Base-by-base conservation (phyloP, 2,113 vertebrate genomes). In the Microcebus griseorufus region DNA sequence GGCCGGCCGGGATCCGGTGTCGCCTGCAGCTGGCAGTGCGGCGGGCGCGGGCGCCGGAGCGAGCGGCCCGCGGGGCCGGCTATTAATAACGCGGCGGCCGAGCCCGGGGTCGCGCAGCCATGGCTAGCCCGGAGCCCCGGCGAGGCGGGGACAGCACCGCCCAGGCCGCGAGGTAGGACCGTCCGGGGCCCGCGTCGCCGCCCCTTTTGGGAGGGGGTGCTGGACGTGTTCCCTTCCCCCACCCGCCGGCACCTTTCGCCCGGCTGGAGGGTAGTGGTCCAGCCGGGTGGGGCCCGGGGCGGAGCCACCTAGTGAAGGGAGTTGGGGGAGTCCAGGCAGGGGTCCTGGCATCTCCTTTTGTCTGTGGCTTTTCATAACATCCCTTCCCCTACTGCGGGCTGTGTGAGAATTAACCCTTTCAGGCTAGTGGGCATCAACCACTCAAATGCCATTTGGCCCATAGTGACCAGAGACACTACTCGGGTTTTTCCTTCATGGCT, bases 71-170 rank as follows among this genome's bases (percentile, higher is more conserved):
- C 55, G 22, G 93, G 92, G 87, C 91, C 42, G 81, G 51, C 98
- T 99, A 99, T 99, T 99, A 98, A 98, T 99, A 99, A 97, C 97
- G 85, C 85, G 88, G 92, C 93, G 86, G 95, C 94, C n/a, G 34
- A 80, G 97, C 78, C 72, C 67, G 69, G 93, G 96, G 98, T 97
- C 95, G 97, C 95, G 97, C 97, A 98, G 95, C 98, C 98, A 95
- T 98, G 98, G 96, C 97, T 97, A 98, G 98, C 75, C 80, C 95
- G 95, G 96, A 98, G 97, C 95, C 97, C 88, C 58, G 75, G 96
- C 92, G 92, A 91, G 91, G 96, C 42, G 94, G 96, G 95, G 95
- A 98, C 76, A 96, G 93, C 97, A 96, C 95, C 97, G 96, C 98
- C 97, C 0, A 97, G 98, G 96, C 96, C 98, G 95, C 92, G 98